A percentile compares a stretch with the other conserved stretches of the same genome.
Evolutionary conservation across 2,888 invertebrate genomes (phyloP).

Genomic region (Eristalinus sepulchralis): DNA sequence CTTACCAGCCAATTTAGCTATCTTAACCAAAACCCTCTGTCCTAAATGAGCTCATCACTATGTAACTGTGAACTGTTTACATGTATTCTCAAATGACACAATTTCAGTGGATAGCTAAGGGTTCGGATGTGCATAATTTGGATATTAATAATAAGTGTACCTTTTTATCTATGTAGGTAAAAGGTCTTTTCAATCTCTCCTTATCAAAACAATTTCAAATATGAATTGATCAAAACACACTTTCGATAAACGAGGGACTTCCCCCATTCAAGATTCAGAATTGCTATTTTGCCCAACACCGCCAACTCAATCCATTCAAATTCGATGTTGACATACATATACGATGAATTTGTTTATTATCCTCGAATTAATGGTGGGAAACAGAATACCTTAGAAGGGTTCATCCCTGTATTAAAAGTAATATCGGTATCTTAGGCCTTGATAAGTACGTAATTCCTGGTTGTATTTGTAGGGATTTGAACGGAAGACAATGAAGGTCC

Average conservation of each 20-base stretch:
- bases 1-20: too few relatives aligned
- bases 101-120: too few relatives aligned
- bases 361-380: constrained; percentile 53
- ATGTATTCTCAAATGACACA: too few relatives aligned
- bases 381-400: constrained; percentile 41
- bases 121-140: too few relatives aligned
- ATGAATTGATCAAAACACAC: too few relatives aligned
- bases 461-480: constrained; percentile 38
- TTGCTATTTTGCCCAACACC: constrained; percentile 22
- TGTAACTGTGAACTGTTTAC: too few relatives aligned
- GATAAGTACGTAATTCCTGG: constrained; percentile 52
- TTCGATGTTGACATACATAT: constrained; percentile 33
- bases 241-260: background rate
- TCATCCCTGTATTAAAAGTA: constrained; percentile 53
- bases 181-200: too few relatives aligned
- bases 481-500: background rate
- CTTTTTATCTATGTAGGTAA: too few relatives aligned
- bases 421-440: constrained; percentile 53
- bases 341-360: constrained; percentile 61
- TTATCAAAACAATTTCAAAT: too few relatives aligned
- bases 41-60: too few relatives aligned
- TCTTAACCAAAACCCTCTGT: too few relatives aligned
- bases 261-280: background rate
- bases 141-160: too few relatives aligned
- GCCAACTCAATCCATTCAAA: constrained; percentile 55